Base-by-base conservation (phyloP, 2,888 invertebrate genomes). In the Lymantria dispar region DNA sequence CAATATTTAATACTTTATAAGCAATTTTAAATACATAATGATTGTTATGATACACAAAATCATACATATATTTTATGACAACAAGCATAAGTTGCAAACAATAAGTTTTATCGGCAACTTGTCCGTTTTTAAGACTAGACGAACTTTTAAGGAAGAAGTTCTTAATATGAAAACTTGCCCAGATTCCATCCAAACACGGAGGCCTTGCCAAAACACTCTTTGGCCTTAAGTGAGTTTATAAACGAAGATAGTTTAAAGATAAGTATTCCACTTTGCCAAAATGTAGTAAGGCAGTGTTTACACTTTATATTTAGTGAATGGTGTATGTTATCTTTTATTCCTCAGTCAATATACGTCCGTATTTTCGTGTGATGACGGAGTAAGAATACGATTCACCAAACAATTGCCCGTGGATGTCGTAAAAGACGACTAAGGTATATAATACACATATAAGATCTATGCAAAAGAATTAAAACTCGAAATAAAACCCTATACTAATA, bases 201-300 rank as follows among this genome's bases (percentile, higher is more conserved):
- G 47, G 45, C 45, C 52, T 62, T 68, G 64, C 56, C 61, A 65
- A 60, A 60, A 68, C 47, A 54, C 64, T 68, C 61, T 47, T 22
- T 48, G 45, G 43, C 43, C 43, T 47, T 36, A 44, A 51, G 43
- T 56, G 36, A 51, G 45, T 48, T 62, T 58, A 50, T 49, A 54
- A 44, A 54, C 43, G 45, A 45, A 47, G 52, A 60, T 55, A 55
- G 56, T 54, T 60, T 45, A 48, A 49, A 45, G 48, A 53, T 55
- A 58, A 50, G 56, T 40, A 14, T 40, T 40, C 50, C 50, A 47
- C 60, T 51, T 60, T 60, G 54, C 41, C 44, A 67, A 63, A 64
- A 43, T 48, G 37, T 45, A 58, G 54, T 49, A 52, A 54, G 43
- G 49, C 30, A 14, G 1, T 39, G 12, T 12, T 3, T 1, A 33